Percentiles rank a stretch among this genome's conserved stretches.
Evolutionary conservation across 2,888 invertebrate genomes (phyloP).

Genomic region (Limenitis camilla): DNA sequence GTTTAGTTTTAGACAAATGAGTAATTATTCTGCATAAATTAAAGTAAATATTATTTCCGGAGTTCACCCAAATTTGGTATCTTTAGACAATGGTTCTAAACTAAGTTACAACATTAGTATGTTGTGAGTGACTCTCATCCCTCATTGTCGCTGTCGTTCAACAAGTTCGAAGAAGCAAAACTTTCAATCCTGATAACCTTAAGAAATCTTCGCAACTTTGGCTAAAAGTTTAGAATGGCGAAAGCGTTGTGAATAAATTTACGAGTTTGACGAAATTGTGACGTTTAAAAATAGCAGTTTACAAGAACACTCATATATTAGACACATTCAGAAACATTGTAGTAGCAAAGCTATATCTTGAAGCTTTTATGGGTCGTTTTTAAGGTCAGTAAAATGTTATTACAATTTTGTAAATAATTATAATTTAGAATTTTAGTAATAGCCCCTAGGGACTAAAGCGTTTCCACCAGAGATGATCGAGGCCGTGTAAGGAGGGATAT

Average conservation of each 20-base stretch:
- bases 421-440: no score
- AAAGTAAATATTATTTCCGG: background rate
- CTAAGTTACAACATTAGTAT: background rate
- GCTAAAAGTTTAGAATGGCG: constrained; percentile 1
- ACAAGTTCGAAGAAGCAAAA: constrained; percentile 2
- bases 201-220: constrained; percentile 7
- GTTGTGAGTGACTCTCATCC: constrained; percentile 9
- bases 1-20: no score
- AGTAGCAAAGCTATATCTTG: no score
- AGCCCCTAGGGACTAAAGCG: no score
- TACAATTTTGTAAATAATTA: no score
- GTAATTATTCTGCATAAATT: background rate
- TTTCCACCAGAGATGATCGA: no score
- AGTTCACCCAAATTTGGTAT: background rate
- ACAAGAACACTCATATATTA: no score
- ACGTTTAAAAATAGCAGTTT: background rate
- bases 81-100: background rate
- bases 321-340: no score
- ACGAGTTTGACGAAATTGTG: background rate
- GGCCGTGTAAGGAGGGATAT: no score
- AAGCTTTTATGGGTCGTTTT: no score
- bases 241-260: constrained; percentile 3
- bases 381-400: no score
- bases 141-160: constrained; percentile 4
- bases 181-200: constrained; percentile 9